Percentiles rank a stretch among this genome's conserved stretches.
Evolutionary conservation across 2,113 vertebrate genomes (phyloP).

Genomic region (Nematolebias whitei): DNA sequence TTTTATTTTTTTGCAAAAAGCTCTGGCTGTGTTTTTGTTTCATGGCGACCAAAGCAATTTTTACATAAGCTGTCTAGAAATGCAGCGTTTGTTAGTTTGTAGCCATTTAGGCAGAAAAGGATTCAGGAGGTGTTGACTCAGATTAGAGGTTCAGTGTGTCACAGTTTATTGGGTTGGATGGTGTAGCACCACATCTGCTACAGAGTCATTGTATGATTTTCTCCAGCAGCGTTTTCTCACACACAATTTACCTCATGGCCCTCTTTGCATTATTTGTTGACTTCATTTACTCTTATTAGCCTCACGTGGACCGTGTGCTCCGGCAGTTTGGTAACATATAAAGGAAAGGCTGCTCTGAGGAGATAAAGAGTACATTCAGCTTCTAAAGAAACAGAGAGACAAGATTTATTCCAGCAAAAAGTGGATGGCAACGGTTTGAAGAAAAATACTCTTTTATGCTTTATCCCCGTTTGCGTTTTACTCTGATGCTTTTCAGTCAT

Average conservation of each 20-base stretch:
- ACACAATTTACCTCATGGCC: constrained; percentile 32
- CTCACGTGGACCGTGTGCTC: constrained; percentile 12
- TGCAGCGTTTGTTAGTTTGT: background rate
- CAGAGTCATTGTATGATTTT: constrained; percentile 20
- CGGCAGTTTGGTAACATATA: constrained; percentile 14
- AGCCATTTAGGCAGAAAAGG: background rate
- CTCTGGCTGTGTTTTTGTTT: constrained; percentile 3
- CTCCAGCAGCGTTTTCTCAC: constrained; percentile 26
- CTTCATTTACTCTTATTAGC: constrained; percentile 55
- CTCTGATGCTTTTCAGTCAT: background rate
- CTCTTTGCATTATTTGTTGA: constrained; percentile 37
- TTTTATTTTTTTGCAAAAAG: background rate
- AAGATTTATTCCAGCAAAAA: background rate
- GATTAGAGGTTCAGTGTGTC: constrained; percentile 22
- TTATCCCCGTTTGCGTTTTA: background rate
- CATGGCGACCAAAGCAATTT: no score
- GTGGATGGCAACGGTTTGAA: constrained; percentile 21
- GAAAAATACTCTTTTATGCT: constrained; percentile 23
- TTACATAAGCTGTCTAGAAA: no score
- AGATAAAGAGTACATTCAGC: constrained; percentile 44
- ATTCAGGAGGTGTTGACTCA: constrained; percentile 40
- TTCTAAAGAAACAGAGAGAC: background rate
- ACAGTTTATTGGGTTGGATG: constrained; percentile 32
- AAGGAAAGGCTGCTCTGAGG: constrained; percentile 40
- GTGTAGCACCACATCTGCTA: constrained; percentile 21